phyloP scores from a whole-genome alignment of 2,113 vertebrate species.

The Microcebus griseorufus region DNA sequence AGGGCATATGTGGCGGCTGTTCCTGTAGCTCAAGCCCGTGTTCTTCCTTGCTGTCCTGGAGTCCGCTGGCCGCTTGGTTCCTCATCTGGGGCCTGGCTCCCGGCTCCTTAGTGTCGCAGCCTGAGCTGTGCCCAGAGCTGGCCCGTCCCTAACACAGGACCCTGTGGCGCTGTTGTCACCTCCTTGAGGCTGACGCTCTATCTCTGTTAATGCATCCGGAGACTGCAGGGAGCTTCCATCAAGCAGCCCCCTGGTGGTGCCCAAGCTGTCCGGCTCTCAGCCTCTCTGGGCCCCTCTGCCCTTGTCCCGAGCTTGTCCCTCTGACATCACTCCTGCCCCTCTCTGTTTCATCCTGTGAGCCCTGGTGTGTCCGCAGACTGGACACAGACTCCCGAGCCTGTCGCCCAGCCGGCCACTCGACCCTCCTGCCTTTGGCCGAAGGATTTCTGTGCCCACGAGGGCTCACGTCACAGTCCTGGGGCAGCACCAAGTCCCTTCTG shows the following conservation, averaged over 20 bases:
- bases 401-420: neutral
- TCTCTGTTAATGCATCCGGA: neutral
- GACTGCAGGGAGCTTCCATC: neutral
- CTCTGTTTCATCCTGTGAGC: too few species aligned
- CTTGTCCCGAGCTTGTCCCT: neutral
- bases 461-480: neutral
- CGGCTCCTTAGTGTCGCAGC: too few species aligned
- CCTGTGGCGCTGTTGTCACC: neutral
- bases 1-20: rapidly evolving
- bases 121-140: neutral
- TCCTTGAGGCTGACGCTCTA: rapidly evolving
- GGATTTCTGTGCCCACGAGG: neutral
- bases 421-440: too few species aligned
- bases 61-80: too few species aligned
- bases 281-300: too few species aligned
- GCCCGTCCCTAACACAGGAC: rapidly evolving
- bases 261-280: too few species aligned
- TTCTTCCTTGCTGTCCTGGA: neutral
- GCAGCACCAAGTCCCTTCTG: rapidly evolving
- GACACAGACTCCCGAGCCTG: neutral
- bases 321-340: too few species aligned
- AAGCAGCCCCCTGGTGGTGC: neutral
- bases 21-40: rapidly evolving
- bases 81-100: neutral
- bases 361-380: neutral